Evolutionary conservation across 2,888 invertebrate genomes (phyloP).

Genomic region (Synergus itoensis): DNA sequence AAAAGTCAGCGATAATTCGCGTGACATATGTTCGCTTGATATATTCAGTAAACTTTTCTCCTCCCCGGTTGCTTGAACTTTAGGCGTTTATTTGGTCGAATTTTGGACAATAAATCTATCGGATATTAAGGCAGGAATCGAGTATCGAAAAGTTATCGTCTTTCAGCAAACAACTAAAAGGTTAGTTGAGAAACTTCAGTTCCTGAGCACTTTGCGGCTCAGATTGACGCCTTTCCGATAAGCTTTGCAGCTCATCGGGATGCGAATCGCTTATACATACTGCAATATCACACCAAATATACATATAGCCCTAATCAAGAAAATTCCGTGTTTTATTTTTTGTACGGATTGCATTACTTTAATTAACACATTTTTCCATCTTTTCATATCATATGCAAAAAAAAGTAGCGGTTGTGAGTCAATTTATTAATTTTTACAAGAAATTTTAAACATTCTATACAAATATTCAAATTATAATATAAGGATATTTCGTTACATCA

Average conservation of each 20-base stretch:
- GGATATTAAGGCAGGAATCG: constrained; percentile 28
- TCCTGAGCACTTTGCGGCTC: constrained; percentile 18
- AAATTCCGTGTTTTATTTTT: not conserved
- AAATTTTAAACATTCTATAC: not conserved
- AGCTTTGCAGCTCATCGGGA: not conserved
- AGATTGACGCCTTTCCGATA: constrained; percentile 35
- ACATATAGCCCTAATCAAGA: not conserved
- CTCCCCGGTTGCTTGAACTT: constrained; percentile 1
- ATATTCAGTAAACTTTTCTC: constrained; percentile 36
- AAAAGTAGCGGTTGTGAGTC: not conserved
- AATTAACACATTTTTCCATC: not conserved
- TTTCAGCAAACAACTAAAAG: constrained; percentile 24
- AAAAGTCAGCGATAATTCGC: not conserved
- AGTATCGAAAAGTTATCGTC: constrained; percentile 36
- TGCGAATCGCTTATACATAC: constrained; percentile 12
- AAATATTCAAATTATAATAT: too few species aligned
- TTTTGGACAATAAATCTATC: constrained; percentile 28
- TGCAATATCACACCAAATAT: constrained; percentile 14
- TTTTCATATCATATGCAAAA: not conserved
- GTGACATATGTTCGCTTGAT: constrained; percentile 29
- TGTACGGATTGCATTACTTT: not conserved
- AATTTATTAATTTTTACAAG: not conserved
- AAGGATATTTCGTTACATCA: too few species aligned
- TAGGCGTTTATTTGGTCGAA: constrained; percentile 18
- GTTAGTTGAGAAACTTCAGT: constrained; percentile 30